Evolutionary conservation across 2,113 vertebrate species (phyloP).

Genomic region (Lamprologus speciosus): DNA sequence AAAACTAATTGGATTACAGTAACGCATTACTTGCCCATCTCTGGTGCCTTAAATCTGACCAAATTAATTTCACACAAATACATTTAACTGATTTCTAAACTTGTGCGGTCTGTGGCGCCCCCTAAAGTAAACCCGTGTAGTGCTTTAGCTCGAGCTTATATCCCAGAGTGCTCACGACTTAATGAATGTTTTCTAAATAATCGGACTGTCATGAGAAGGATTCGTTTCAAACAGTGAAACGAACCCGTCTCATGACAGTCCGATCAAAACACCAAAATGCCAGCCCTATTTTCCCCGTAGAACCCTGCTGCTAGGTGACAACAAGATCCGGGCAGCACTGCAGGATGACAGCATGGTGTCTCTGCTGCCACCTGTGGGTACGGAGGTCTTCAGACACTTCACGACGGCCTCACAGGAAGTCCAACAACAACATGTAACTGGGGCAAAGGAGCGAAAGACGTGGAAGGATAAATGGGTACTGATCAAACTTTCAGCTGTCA

Average conservation of each 20-base stretch:
- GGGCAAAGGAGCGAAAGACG: not conserved
- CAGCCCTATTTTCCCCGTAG: not conserved
- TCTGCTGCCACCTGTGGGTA: slow-evolving; percentile 49
- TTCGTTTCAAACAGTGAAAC: not conserved
- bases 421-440: not conserved
- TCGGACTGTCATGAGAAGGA: not conserved
- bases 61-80: not conserved
- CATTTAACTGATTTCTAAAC: not conserved
- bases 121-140: not conserved
- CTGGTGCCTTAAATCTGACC: not conserved
- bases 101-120: not conserved
- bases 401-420: not conserved
- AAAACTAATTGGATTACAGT: not conserved
- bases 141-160: not conserved
- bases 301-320: not conserved
- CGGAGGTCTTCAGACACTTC: slow-evolving; percentile 24
- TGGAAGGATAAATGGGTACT: not conserved
- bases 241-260: not conserved
- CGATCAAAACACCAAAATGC: not conserved
- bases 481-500: not conserved
- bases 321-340: not conserved
- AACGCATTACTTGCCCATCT: not conserved
- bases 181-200: not conserved
- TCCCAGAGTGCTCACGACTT: not conserved
- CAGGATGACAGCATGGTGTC: not conserved